Base-by-base conservation (phyloP, 2,797 vertebrate species). In the Pachyuromys duprasi region DNA sequence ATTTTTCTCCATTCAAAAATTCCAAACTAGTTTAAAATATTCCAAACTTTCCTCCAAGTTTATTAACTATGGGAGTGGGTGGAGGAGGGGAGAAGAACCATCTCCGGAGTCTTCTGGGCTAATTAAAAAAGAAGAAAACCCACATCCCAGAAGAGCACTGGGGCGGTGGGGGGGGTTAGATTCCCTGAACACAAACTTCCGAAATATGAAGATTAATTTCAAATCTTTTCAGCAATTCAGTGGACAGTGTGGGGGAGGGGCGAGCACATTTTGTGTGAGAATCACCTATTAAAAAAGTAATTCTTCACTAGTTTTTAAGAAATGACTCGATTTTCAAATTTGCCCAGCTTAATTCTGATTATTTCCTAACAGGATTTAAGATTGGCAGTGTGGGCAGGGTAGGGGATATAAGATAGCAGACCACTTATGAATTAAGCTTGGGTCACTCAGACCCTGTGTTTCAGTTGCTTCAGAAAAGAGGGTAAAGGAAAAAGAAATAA, bases 21-120 rank as follows among this genome's bases (percentile, higher is more conserved):
- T 80, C 79, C 89, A 95, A 72, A 60, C 96, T 98, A 96, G 88
- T 97, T 98, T 97, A 98, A 98, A 98, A 98, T 98, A 98, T 97
- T 98, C 97, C 96, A 84, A 97, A 98, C 97, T 98, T 98, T 97
- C 93, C 96, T 96, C 89, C 95, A 97, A 98, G 97, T 98, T 98
- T 98, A 98, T 98, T 97, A 97, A 97, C 97, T 97, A 93, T 95
- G 95, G 22, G 82, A 55, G 31, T 24, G 26, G 57, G 3, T 2
- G 62, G 80, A 95, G 95, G 96, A 72, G 92, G 72, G 83, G 90
- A 60, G 78, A 91, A 28, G 65, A 82, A 89, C 28, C 57, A 91
- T 89, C 84, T 95, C 80, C 3, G 74, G 94, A 75, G 96, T 94
- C 95, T 96, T 97, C 78, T 70, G 94, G 84, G 91, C 96, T 97